phyloP scores from a whole-genome alignment of 1,140 invertebrate species.

The Aphis gossypii region DNA sequence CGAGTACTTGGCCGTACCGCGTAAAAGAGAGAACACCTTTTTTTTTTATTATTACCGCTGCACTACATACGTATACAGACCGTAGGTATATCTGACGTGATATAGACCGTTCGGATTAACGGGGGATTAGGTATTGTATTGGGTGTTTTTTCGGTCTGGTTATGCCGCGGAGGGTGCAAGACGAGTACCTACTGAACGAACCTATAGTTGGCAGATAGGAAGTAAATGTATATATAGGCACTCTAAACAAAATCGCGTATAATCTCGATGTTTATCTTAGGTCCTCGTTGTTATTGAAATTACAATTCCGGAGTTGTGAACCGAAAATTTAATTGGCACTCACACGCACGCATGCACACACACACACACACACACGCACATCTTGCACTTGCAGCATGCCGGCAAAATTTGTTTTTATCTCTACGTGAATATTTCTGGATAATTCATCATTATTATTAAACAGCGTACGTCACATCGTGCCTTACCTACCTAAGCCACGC shows the following conservation, averaged over 20 bases:
- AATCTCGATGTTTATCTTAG: constrained; percentile 56
- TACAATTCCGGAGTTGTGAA: constrained; percentile 17
- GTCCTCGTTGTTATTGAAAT: constrained; percentile 40
- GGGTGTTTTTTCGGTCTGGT: constrained; percentile 27
- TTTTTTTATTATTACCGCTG: neutral
- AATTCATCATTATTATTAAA: neutral
- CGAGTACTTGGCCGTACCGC: constrained; percentile 3
- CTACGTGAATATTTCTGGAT: neutral
- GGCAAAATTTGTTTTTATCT: neutral
- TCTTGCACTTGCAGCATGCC: neutral
- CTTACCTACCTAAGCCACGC: neutral
- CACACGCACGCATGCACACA: neutral
- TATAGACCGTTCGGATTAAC: constrained; percentile 36
- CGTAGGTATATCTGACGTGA: neutral
- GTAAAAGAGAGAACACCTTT: constrained; percentile 23
- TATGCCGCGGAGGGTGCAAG: neutral
- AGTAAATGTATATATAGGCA: neutral
- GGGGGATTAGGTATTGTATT: constrained; percentile 45
- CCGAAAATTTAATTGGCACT: constrained; percentile 49
- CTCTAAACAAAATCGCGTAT: constrained; percentile 22
- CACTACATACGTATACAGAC: neutral
- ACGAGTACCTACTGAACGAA: constrained; percentile 18
- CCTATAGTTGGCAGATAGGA: neutral
- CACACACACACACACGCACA: too few species aligned
- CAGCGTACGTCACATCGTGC: neutral